These are phyloP conservation scores for Diadumene lineata DNA, from an alignment of 92 coral and sea anemone genomes.

Conservation along the genomic window DNA sequence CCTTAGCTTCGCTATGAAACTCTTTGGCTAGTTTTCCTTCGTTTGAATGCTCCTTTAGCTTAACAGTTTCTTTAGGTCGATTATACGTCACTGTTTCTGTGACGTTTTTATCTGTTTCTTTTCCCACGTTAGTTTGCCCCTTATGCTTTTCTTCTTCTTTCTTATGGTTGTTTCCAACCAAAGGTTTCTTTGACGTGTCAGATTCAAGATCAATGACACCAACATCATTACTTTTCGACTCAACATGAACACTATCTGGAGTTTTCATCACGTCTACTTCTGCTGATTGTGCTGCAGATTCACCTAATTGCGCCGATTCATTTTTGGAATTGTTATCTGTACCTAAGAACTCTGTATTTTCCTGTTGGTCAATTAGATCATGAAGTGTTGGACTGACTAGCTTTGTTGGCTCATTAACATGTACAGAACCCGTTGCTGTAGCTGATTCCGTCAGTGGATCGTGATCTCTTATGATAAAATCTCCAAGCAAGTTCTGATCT, in stretches of 20 bases:
- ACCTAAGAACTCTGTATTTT: conserved; percentile 12
- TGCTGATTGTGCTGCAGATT: not conserved
- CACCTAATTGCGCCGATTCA: not conserved
- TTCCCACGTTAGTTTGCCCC: too few relatives aligned
- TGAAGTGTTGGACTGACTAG: not conserved
- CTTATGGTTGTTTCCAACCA: too few relatives aligned
- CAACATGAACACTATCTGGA: not conserved
- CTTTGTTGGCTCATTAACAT: not conserved
- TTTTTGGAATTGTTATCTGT: not conserved
- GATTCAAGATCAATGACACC: not conserved
- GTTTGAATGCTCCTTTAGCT: not conserved
- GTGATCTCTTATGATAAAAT: not conserved
- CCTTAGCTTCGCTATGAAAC: not conserved
- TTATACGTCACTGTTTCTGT: too few relatives aligned
- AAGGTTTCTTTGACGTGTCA: not conserved
- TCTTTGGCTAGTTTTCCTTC: not conserved
- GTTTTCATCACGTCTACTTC: not conserved
- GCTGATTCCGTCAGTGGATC: not conserved
- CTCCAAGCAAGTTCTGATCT: not conserved
- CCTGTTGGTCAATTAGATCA: conserved; percentile 13
- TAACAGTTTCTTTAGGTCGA: too few relatives aligned
- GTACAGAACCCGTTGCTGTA: not conserved
- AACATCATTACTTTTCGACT: not conserved
- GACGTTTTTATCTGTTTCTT: too few relatives aligned
- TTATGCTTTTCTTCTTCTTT: too few relatives aligned